Evolutionary conservation across 2,113 vertebrate genomes (phyloP).

Genomic region (Microcebus ravelobensis): DNA sequence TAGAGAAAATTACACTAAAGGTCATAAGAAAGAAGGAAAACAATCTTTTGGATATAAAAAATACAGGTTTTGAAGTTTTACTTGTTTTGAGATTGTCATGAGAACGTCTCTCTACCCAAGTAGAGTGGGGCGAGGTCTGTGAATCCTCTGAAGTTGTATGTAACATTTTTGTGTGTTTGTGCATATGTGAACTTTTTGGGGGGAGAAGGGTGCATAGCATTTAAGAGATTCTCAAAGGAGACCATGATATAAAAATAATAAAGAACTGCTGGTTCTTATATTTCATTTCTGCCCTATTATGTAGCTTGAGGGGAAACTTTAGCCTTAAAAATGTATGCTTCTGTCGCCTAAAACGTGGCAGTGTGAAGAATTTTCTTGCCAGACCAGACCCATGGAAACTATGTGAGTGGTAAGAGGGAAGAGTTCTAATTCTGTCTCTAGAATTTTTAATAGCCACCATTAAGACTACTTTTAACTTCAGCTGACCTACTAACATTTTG

Average conservation of each 20-base stretch:
- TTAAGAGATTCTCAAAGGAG: neutral
- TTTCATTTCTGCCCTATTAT: conserved; percentile 33
- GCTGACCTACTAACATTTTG: conserved; percentile 57
- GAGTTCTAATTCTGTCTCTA: conserved; percentile 59
- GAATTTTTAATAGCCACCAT: conserved; percentile 53
- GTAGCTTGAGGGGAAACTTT: conserved; percentile 25
- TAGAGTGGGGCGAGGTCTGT: neutral
- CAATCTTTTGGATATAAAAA: neutral
- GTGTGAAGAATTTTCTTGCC: conserved; percentile 32
- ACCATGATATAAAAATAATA: neutral
- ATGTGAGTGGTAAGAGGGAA: conserved; percentile 34
- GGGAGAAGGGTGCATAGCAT: neutral
- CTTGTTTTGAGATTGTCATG: neutral
- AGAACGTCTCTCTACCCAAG: neutral
- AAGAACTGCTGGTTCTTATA: neutral
- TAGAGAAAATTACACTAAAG: neutral
- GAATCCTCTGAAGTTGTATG: neutral
- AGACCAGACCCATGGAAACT: conserved; percentile 39
- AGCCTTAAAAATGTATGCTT: conserved; percentile 41
- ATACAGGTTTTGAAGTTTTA: conserved; percentile 9
- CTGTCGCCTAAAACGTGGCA: conserved; percentile 48
- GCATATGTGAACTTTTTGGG: neutral
- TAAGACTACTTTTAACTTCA: conserved; percentile 66
- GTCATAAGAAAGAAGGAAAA: conserved; percentile 35
- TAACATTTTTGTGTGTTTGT: neutral